Conservation (phyloP, 2,113 vertebrate genomes). For the Eidolon helvum region DNA sequence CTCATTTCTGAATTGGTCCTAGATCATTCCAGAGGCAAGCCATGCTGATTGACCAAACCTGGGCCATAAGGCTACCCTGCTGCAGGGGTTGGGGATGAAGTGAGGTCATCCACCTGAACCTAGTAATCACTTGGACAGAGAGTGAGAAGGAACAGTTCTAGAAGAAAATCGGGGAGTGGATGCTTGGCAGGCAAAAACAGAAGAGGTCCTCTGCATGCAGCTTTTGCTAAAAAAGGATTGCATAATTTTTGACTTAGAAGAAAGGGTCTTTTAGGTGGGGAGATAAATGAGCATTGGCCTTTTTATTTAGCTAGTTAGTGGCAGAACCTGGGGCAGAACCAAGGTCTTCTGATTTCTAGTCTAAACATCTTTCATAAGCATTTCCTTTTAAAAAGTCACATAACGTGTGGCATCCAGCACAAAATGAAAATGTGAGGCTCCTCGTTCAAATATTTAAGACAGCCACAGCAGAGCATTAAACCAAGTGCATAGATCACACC, state of each 20-base stretch:
- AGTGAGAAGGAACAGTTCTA: neutral
- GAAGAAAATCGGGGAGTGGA: neutral
- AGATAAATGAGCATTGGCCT: neutral
- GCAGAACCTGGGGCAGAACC: neutral
- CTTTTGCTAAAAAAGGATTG: neutral
- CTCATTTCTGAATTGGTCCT: neutral
- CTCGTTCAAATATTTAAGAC: neutral
- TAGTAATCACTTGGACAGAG: neutral
- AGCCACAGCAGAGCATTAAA: neutral
- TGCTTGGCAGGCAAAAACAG: neutral
- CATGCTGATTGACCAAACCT: neutral
- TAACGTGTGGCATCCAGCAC: neutral
- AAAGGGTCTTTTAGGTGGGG: neutral
- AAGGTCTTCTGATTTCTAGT: neutral
- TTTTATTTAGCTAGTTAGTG: neutral
- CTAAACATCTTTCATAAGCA: neutral
- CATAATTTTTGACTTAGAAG: neutral
- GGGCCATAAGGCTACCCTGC: neutral
- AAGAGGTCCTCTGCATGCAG: neutral
- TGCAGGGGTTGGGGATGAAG: neutral
- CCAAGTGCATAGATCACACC: neutral
- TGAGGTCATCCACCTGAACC: neutral
- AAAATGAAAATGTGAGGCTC: neutral
- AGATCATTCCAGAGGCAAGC: neutral
- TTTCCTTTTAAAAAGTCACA: neutral